Evolutionary conservation across 2,113 vertebrate species (phyloP), one percentile per base, ranked within the genome.

Genomic region (Misgurnus mizolepis): DNA sequence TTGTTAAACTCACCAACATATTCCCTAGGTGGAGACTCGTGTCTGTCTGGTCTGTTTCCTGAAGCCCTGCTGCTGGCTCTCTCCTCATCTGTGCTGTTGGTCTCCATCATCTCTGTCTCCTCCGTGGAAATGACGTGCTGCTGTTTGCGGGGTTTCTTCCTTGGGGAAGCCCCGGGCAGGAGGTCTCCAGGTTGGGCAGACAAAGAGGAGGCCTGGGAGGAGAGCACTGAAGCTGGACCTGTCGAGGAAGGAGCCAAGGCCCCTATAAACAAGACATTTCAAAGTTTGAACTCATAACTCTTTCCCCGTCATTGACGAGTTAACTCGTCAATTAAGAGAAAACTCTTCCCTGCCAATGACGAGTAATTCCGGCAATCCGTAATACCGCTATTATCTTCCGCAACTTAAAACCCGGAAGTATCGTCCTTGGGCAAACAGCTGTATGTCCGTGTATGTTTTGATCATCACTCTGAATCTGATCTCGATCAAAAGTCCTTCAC

Each of bases 121-220:
- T 99, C 98, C 0, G 96, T 99, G 14, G 96, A 99, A 86, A 99
- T 99, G 49, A 99, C 92, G 0, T 99, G 98, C 89, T 99, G 97
- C 88, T 99, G 98, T 87, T 99, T 99, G 66, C 98, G 95, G 49
- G 98, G 98, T 81, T 99, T 99, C 86, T 99, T 99, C 81, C 98
- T 93, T 0, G 98, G 98, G 0, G 98, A 99, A 70, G 98, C 97
- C 78, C 98, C 98, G 0, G 96, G 95, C 22, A 95, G 94, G 70
- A 98, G 90, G 83, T 99, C 98, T 5, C 93, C 96, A 2, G 93
- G 18, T 39, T 81, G 93, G 90, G 80, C 95, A 88, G 92, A 71
- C 92, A 93, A 88, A 93, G 93, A 73, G 91, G 91, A 87, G 49
- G 94, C 85, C 65, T 82, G 82, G n/a, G 80, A 79, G 3, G 95